Percentiles rank a stretch among this genome's conserved stretches.
These are phyloP conservation scores for Heliconius erato DNA, from an alignment of 2,888 invertebrate genomes.

Conservation along the genomic window DNA sequence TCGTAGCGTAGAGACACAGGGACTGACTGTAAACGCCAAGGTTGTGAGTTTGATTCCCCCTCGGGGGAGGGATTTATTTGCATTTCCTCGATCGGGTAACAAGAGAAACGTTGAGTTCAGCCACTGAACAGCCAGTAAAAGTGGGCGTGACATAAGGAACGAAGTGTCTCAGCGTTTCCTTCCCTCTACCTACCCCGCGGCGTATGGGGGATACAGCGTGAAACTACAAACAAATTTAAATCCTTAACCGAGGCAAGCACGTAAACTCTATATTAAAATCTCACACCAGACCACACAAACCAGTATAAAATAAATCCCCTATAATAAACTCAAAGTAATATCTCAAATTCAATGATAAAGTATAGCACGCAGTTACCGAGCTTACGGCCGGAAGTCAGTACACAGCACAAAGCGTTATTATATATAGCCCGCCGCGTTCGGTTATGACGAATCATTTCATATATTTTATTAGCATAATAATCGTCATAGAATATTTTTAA, in stretches of 20 bases:
- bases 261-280: not conserved
- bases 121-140: no score
- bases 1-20: no score
- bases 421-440: conserved; percentile 75
- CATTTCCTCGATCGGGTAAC: no score
- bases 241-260: not conserved
- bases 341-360: conserved; percentile 47
- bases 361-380: conserved; percentile 45
- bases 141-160: no score
- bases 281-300: conserved; percentile 3
- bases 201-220: not conserved
- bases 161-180: no score
- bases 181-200: not conserved
- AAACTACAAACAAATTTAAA: not conserved
- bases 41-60: no score
- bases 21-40: no score
- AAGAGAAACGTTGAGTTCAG: no score
- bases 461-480: conserved; percentile 80
- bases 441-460: conserved; percentile 79
- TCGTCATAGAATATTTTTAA: conserved; percentile 62
- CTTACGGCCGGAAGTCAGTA: conserved; percentile 70
- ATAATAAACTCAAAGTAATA: conserved; percentile 40
- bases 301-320: conserved; percentile 33
- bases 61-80: no score
- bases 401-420: conserved; percentile 66